Percentiles rank a stretch among this genome's conserved stretches.
Evolutionary conservation across 2,113 vertebrate genomes (phyloP).

Genomic region (Nothocercus julius): DNA sequence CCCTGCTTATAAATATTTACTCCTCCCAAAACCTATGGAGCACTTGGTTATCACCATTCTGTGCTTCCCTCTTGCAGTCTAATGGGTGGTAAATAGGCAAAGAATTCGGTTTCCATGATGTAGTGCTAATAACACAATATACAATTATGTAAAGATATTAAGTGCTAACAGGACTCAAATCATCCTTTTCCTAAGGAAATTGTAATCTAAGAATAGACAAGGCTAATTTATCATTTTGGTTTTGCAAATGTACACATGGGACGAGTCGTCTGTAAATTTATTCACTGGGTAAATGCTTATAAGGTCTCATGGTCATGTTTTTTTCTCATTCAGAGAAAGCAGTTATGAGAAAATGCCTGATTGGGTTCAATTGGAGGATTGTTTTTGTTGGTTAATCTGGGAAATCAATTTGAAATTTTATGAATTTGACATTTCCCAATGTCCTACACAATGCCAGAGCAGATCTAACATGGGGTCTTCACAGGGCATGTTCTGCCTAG

Average conservation of each 20-base stretch:
- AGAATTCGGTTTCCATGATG: not conserved
- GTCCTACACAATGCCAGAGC: not conserved
- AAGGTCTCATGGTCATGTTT: not conserved
- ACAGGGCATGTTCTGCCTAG: not conserved
- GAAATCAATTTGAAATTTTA: not conserved
- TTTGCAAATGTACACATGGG: not conserved
- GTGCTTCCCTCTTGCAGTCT: not conserved
- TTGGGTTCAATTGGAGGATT: not conserved
- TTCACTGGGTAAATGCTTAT: not conserved
- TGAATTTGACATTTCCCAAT: not conserved
- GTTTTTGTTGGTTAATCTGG: not conserved
- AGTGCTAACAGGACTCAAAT: not conserved
- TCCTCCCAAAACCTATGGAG: not conserved
- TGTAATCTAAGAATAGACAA: not conserved
- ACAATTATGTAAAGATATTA: not conserved
- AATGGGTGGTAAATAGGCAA: not conserved
- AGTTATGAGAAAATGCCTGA: not conserved
- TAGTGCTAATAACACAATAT: not conserved
- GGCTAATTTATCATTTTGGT: not conserved
- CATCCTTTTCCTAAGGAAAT: not conserved
- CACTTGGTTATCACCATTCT: not conserved
- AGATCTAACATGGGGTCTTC: not conserved
- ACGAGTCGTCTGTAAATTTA: not conserved
- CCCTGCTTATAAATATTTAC: not conserved
- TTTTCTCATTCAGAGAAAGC: not conserved